phyloP scores from a whole-genome alignment of 1,140 invertebrate species.

The Oreohelix idahoensis region DNA sequence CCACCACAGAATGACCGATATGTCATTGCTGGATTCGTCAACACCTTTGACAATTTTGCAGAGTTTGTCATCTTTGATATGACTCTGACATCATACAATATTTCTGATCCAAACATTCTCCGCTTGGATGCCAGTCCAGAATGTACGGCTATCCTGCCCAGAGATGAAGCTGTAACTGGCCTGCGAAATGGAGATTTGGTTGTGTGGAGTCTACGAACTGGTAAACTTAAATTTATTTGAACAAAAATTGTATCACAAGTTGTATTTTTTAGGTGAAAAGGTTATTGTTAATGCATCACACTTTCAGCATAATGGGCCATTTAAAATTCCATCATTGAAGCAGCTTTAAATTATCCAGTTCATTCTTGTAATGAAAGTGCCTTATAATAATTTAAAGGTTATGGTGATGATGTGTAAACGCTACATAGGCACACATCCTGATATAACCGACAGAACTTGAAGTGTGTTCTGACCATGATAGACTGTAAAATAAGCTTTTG shows the following conservation, averaged over 20 bases:
- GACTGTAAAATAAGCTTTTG: no score
- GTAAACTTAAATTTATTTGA: constrained; percentile 40
- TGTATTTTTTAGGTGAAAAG: no score
- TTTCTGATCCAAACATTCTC: constrained; percentile 64
- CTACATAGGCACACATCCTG: no score
- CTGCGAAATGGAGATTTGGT: constrained; percentile 70
- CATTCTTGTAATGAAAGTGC: no score
- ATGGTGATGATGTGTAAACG: no score
- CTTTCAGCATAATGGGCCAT: no score
- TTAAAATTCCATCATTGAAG: no score
- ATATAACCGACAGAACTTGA: no score
- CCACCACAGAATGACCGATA: constrained; percentile 62
- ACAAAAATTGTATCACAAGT: background rate
- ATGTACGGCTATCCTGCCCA: constrained; percentile 68
- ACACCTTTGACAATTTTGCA: constrained; percentile 69
- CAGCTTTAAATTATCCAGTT: no score
- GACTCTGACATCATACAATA: constrained; percentile 61
- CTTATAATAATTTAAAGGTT: no score
- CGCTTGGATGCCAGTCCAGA: constrained; percentile 69
- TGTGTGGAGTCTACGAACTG: constrained; percentile 71
- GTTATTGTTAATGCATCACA: no score
- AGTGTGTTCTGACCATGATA: no score
- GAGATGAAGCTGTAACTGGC: constrained; percentile 72
- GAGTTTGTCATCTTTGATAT: constrained; percentile 73
- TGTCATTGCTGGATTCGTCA: constrained; percentile 70